phyloP scores from a whole-genome alignment of 2,113 vertebrate genomes.

The Tychaedon coryphoeus region DNA sequence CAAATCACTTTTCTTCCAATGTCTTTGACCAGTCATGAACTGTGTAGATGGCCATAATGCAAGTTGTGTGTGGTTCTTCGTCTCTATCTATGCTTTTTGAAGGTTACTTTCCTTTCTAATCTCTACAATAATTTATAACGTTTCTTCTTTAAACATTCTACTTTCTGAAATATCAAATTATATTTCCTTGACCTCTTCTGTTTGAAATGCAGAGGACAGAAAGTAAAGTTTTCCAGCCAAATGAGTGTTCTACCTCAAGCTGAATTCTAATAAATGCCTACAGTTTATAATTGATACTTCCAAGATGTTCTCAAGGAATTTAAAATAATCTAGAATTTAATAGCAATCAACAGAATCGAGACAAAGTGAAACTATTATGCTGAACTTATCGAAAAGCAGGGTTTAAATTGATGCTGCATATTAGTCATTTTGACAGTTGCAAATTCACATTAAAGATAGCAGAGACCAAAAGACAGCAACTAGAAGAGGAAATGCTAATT shows the following conservation, averaged over 20 bases:
- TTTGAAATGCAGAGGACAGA: constrained; percentile 9
- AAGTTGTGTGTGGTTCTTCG: constrained; percentile 16
- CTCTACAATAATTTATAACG: not conserved
- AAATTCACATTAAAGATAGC: constrained; percentile 78
- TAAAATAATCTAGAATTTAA: constrained; percentile 77
- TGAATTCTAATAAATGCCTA: constrained; percentile 72
- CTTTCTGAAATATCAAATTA: constrained; percentile 24
- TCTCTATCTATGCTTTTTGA: not conserved
- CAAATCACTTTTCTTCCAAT: not conserved
- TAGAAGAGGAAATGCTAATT: constrained; percentile 72
- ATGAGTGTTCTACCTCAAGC: constrained; percentile 53
- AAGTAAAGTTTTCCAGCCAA: constrained; percentile 13
- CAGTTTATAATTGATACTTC: constrained; percentile 74
- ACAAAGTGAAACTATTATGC: constrained; percentile 74
- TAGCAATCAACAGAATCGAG: constrained; percentile 79
- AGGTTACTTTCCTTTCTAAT: not conserved
- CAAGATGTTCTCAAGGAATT: constrained; percentile 73
- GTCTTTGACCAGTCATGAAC: not conserved
- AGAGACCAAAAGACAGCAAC: constrained; percentile 59
- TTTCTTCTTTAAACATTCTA: constrained; percentile 18
- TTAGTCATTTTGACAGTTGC: constrained; percentile 83
- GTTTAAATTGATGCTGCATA: constrained; percentile 77
- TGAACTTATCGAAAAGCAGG: constrained; percentile 73
- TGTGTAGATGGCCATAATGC: not conserved
- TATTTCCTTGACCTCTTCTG: constrained; percentile 22